These are phyloP conservation scores for Sorex fumeus DNA, from an alignment of 2,113 vertebrate genomes.

Conservation along the genomic window DNA sequence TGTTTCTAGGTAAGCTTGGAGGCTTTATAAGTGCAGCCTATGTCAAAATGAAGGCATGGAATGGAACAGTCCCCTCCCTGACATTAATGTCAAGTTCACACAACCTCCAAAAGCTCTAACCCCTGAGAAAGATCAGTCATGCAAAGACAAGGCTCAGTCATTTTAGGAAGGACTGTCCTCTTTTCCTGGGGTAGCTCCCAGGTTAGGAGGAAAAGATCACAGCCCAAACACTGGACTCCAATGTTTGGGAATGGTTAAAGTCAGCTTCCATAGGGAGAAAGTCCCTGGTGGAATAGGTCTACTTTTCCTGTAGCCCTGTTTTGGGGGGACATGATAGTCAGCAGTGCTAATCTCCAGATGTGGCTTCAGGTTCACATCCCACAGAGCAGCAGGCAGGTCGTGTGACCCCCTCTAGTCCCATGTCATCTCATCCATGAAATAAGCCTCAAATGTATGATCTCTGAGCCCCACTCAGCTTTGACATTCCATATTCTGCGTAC, in stretches of 20 bases:
- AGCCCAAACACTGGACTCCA: not conserved
- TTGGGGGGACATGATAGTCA: fast-evolving
- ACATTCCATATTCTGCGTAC: not conserved
- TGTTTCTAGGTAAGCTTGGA: not conserved
- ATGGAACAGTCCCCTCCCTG: not conserved
- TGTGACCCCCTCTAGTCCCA: not conserved
- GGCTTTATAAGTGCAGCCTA: not conserved
- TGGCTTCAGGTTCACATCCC: slow-evolving; percentile 4
- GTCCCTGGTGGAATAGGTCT: not conserved
- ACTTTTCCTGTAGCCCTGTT: not conserved
- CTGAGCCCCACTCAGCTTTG: not conserved
- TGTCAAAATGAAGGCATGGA: not conserved
- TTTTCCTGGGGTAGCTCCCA: not conserved
- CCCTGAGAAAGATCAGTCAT: not conserved
- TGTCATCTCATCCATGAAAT: not conserved
- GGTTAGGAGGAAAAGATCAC: not conserved
- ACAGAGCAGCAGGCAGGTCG: not conserved
- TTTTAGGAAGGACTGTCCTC: not conserved
- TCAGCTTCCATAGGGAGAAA: not conserved
- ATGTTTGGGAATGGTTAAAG: not conserved
- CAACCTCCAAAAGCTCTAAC: not conserved
- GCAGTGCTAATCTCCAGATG: not conserved
- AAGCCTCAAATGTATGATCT: not conserved
- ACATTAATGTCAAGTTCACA: not conserved
- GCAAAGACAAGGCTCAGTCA: not conserved